Evolutionary conservation across 2,888 invertebrate genomes (phyloP).

Genomic region (Rhingia rostrata): DNA sequence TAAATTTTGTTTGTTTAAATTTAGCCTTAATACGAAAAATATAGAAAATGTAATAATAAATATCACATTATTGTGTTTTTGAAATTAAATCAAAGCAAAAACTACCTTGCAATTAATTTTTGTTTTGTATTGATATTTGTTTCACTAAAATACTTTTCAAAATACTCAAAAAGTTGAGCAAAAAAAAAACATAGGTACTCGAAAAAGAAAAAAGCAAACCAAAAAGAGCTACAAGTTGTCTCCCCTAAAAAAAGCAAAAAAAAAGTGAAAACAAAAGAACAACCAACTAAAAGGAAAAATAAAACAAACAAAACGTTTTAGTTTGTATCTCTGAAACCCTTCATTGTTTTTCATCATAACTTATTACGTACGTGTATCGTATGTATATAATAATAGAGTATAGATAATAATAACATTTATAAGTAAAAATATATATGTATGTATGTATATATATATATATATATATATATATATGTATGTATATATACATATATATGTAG

Average conservation of each 20-base stretch:
- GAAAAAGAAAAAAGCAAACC: slow-evolving; percentile 7
- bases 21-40: slow-evolving; percentile 52
- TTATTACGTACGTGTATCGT: slow-evolving; percentile 50
- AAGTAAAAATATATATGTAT: slow-evolving; percentile 60
- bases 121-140: background rate
- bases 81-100: slow-evolving; percentile 7
- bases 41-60: slow-evolving; percentile 53
- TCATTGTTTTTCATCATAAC: slow-evolving; percentile 55
- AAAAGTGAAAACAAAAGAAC: background rate
- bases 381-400: slow-evolving; percentile 39
- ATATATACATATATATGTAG: slow-evolving; percentile 2
- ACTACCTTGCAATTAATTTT: slow-evolving; percentile 13
- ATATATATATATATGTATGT: slow-evolving; percentile 43
- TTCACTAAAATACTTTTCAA: no score
- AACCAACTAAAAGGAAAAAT: slow-evolving; percentile 13
- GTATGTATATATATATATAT: slow-evolving; percentile 9
- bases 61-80: slow-evolving; percentile 61
- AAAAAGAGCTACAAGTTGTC: background rate
- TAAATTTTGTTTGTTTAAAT: slow-evolving; percentile 4
- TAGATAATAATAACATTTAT: slow-evolving; percentile 53
- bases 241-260: background rate
- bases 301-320: slow-evolving; percentile 46
- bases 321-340: slow-evolving; percentile 71
- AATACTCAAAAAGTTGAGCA: background rate
- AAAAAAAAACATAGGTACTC: background rate